A percentile compares a stretch with the other conserved stretches of the same genome.
These are phyloP conservation scores for Terrapene triunguis DNA, from an alignment of 2,113 vertebrate genomes.

Conservation along the genomic window DNA sequence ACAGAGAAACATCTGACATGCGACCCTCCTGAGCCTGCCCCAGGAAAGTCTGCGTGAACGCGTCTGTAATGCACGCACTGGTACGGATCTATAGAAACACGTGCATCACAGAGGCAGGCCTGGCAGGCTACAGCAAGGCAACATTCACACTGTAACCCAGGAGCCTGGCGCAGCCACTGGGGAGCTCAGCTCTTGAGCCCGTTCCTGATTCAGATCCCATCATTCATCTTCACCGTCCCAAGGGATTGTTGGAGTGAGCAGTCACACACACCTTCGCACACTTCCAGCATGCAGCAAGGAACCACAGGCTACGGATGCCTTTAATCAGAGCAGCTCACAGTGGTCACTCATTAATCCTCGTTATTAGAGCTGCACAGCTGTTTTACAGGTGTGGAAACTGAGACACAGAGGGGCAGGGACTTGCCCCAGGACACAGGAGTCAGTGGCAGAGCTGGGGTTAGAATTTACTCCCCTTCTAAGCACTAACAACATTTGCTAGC, in stretches of 20 bases:
- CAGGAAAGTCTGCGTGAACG: rapidly evolving
- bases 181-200: not conserved
- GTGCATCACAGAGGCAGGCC: rapidly evolving
- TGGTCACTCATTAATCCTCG: not conserved
- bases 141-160: rapidly evolving
- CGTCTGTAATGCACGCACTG: rapidly evolving
- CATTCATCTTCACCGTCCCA: not conserved
- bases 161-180: not conserved
- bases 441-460: not conserved
- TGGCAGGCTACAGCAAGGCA: rapidly evolving
- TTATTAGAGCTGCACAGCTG: not conserved
- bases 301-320: not conserved
- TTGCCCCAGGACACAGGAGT: not conserved
- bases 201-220: not conserved
- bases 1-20: not conserved
- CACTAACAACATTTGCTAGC: not conserved
- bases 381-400: not conserved
- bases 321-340: not conserved
- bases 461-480: not conserved
- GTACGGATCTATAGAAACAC: rapidly evolving
- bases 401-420: not conserved
- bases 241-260: not conserved
- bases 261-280: rapidly evolving
- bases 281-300: not conserved
- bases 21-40: not conserved